Base-by-base conservation (phyloP, 92 coral and sea anemone species). In the Bergia puertoricense region DNA sequence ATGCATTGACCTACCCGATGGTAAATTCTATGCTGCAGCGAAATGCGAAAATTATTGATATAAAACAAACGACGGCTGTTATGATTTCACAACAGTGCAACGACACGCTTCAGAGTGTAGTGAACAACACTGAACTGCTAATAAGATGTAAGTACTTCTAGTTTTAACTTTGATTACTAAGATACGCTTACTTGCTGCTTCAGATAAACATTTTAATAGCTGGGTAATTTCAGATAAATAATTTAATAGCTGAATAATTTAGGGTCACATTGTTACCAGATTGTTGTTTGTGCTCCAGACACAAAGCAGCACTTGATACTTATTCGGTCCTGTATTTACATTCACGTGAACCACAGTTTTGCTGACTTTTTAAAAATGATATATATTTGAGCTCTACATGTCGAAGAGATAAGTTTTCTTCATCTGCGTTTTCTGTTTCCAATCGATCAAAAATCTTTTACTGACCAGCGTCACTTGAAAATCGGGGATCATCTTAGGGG, bases 11-110 rank as follows among this genome's bases (percentile, higher is more conserved):
- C 54, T 45, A 45, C 36, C 82, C 66, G 5, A 78, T 78, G 81
- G 81, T 48, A n/a, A 66, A 48, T 0, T 78, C 81, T 4, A 78
- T 78, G 81, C 57, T 78, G 36, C 10, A 78, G 82, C 23, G 82
- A 78, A 78, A 48, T 46, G 65, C 23, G 82, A 45, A 45, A 30
- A 48, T 78, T 48, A 54, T 45, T 2, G 76, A 36, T 39, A 2
- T 72, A 6, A 8, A 46, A 45, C 30, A 43, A 54, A 37, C 36
- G 3, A 7, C 39, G 39, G 59, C 7, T 18, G n/a, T 15, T n/a
- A 8, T 14, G 37, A n/a, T 78, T 46, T 78, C 81, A 46, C 48
- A 22, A 8, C 57, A 78, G 20, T 78, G 81, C 37, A 78, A 48
- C 66, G n/a, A 20, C 40, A 78, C 66, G 8, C 81, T 78, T 0